phyloP scores from a whole-genome alignment of 2,888 invertebrate genomes.

The Thysanoteuthis rhombus region DNA sequence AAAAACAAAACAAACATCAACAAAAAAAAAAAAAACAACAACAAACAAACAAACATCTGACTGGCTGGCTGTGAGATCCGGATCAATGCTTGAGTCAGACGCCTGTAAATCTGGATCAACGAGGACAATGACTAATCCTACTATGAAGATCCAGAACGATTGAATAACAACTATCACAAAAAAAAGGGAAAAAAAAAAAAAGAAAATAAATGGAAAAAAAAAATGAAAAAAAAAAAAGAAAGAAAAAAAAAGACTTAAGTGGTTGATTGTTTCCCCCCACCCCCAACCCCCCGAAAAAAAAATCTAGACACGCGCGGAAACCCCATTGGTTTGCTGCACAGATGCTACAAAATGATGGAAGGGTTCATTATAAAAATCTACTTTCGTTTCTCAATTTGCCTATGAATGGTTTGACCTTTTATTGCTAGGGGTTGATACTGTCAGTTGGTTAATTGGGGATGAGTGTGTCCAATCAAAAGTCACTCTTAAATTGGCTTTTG shows the following conservation, averaged over 20 bases:
- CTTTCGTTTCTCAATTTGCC: not conserved
- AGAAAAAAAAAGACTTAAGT: not conserved
- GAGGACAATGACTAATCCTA: not conserved
- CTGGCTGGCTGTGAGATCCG: slow-evolving; percentile 12
- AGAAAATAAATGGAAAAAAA: too few species aligned
- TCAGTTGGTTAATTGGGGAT: not conserved
- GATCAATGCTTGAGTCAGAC: not conserved
- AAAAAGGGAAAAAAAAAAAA: not conserved
- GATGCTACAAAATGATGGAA: slow-evolving; percentile 12
- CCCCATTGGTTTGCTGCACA: slow-evolving; percentile 12
- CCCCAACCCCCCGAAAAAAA: not conserved
- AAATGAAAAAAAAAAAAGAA: not conserved
- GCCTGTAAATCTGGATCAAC: not conserved
- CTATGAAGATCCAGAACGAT: not conserved
- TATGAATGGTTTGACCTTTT: too few species aligned
- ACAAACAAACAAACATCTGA: not conserved
- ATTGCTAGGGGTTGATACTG: not conserved
- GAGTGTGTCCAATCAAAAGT: slow-evolving; percentile 12
- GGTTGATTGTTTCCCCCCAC: not conserved
- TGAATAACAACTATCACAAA: not conserved
- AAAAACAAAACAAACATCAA: too few species aligned
- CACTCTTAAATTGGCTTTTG: slow-evolving; percentile 12
- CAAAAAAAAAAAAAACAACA: too few species aligned
- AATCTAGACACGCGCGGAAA: not conserved
- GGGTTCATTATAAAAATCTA: slow-evolving; percentile 12